Evolutionary conservation across 2,113 vertebrate genomes (phyloP).

Genomic region (Sula dactylatra): DNA sequence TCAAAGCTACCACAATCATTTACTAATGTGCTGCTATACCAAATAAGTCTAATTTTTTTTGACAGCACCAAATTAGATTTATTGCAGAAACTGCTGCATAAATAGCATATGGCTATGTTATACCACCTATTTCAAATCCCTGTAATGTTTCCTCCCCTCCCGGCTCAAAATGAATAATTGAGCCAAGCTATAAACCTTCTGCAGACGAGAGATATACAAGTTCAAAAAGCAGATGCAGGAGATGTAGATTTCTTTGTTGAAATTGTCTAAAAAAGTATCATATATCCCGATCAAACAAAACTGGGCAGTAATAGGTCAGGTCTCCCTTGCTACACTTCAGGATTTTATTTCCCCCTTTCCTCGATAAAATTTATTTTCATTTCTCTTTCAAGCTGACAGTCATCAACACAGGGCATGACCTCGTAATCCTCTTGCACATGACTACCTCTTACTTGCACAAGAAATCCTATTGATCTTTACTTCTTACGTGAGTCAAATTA

Average conservation of each 20-base stretch:
- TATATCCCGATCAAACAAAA: background rate
- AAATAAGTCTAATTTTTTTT: constrained; percentile 83
- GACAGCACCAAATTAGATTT: constrained; percentile 82
- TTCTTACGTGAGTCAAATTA: background rate
- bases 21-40: constrained; percentile 78
- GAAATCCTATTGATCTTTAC: constrained; percentile 14
- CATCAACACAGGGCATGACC: background rate
- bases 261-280: background rate
- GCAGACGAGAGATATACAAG: constrained; percentile 35
- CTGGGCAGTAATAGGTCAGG: background rate
- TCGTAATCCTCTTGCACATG: background rate
- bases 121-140: constrained; percentile 80
- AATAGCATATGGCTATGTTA: constrained; percentile 82
- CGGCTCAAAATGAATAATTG: constrained; percentile 67
- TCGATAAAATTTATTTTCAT: background rate
- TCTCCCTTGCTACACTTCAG: background rate
- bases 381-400: constrained; percentile 1
- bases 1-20: constrained; percentile 75
- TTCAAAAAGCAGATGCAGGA: constrained; percentile 70
- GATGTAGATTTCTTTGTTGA: constrained; percentile 38
- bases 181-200: constrained; percentile 75
- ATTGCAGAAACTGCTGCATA: constrained; percentile 82
- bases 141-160: constrained; percentile 68
- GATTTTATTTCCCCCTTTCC: background rate
- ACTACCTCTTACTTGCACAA: background rate